phyloP scores from a whole-genome alignment of 2,888 invertebrate genomes.

The Andrena praecox region DNA sequence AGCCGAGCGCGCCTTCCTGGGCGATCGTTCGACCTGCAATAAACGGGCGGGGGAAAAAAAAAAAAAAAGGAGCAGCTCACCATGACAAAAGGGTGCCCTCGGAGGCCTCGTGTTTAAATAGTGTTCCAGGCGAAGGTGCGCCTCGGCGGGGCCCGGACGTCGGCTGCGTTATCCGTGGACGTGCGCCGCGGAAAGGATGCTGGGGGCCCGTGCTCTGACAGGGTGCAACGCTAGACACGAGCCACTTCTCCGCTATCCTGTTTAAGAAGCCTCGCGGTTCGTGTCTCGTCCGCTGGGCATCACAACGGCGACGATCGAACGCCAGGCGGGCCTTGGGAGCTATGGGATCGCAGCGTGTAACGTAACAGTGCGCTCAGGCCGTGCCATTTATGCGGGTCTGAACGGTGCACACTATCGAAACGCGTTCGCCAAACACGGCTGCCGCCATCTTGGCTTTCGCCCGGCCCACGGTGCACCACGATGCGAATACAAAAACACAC shows the following conservation, averaged over 20 bases:
- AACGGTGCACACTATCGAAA: conserved; percentile 66
- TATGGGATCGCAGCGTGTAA: conserved; percentile 46
- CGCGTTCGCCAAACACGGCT: conserved; percentile 77
- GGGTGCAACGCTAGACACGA: conserved; percentile 46
- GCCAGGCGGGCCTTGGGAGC: conserved; percentile 23
- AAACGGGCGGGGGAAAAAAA: conserved; percentile 27
- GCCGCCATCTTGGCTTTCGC: conserved; percentile 81
- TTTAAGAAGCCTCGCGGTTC: conserved; percentile 19
- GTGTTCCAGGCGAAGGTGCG: conserved; percentile 6
- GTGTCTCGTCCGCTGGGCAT: conserved; percentile 62
- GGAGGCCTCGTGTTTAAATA: neutral
- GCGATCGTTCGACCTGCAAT: conserved; percentile 1
- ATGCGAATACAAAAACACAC: conserved; percentile 80
- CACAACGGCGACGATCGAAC: conserved; percentile 22
- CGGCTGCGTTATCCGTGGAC: conserved; percentile 18
- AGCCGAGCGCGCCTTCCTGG: conserved; percentile 41
- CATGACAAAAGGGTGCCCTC: conserved; percentile 51
- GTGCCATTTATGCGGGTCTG: conserved; percentile 75
- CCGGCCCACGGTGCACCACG: conserved; percentile 78
- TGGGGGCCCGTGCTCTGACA: conserved; percentile 34
- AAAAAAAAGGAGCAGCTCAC: conserved; percentile 51
- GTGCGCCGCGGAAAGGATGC: conserved; percentile 27
- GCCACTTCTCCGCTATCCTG: conserved; percentile 48
- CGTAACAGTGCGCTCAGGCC: conserved; percentile 77
- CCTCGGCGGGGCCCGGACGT: neutral